A percentile compares a stretch with the other conserved stretches of the same genome.
These are phyloP conservation scores for Caenorhabditis sp. DNA, from an alignment of 2,888 invertebrate species.

Conservation along the genomic window DNA sequence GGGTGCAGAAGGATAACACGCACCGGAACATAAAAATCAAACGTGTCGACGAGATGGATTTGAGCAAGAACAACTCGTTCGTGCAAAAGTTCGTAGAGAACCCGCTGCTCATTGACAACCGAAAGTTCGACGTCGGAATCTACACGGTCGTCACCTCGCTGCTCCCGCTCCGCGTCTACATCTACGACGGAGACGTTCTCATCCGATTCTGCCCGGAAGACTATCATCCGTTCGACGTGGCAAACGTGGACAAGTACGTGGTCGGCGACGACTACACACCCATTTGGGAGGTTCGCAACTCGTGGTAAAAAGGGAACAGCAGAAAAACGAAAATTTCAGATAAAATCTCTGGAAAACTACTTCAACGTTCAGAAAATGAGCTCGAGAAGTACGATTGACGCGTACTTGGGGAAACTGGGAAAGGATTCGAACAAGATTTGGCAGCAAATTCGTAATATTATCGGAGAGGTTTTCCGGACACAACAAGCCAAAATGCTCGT, in stretches of 20 bases:
- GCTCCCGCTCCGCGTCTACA: constrained; percentile 90
- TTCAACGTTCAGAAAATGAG: constrained; percentile 83
- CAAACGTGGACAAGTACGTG: constrained; percentile 89
- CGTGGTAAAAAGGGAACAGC: neutral
- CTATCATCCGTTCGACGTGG: constrained; percentile 91
- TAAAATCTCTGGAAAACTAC: constrained; percentile 80
- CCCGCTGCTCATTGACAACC: constrained; percentile 91
- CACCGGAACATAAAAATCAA: constrained; percentile 88
- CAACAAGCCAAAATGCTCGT: constrained; percentile 72
- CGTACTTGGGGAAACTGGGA: constrained; percentile 82
- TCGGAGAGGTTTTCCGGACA: constrained; percentile 82
- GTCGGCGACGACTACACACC: constrained; percentile 95
- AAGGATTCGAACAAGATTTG: constrained; percentile 87
- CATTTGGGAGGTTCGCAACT: constrained; percentile 87
- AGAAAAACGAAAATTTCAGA: constrained; percentile 73
- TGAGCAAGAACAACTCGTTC: constrained; percentile 86
- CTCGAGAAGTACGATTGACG: constrained; percentile 90
- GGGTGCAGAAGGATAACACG: constrained; percentile 92
- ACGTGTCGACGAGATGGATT: constrained; percentile 85
- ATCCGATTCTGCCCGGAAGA: constrained; percentile 89
- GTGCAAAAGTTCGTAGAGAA: constrained; percentile 92
- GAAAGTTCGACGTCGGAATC: constrained; percentile 96
- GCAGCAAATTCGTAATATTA: constrained; percentile 87
- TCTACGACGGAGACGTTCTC: constrained; percentile 91
- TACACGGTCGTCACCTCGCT: constrained; percentile 93